phyloP scores from a whole-genome alignment of 2,797 vertebrate species.

The Fringilla coelebs region DNA sequence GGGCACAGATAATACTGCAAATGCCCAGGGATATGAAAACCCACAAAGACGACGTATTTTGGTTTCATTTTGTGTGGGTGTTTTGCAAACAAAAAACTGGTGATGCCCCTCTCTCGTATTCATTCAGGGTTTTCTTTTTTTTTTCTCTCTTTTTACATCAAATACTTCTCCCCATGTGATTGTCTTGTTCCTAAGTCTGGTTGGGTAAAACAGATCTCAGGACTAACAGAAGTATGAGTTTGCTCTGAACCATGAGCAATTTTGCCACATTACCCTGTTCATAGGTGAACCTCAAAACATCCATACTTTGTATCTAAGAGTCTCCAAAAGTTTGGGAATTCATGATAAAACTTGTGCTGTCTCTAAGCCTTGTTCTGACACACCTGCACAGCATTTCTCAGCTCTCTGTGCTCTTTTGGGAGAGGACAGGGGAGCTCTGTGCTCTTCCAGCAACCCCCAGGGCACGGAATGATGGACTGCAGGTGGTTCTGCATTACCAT shows the following conservation, averaged over 20 bases:
- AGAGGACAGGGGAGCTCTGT: neutral
- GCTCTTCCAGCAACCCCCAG: neutral
- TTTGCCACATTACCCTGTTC: neutral
- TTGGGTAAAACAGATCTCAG: neutral
- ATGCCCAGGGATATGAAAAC: neutral
- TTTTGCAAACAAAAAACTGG: neutral
- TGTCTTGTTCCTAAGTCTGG: neutral
- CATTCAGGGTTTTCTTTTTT: neutral
- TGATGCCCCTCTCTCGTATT: rapidly evolving
- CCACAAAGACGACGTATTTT: rapidly evolving
- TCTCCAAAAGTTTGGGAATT: neutral
- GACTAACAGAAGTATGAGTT: rapidly evolving
- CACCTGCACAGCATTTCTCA: neutral
- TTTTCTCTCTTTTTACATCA: neutral
- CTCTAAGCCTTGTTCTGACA: neutral
- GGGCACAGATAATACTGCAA: neutral
- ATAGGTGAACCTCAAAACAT: neutral
- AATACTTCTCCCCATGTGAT: neutral
- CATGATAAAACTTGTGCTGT: rapidly evolving
- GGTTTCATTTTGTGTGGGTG: neutral
- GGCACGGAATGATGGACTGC: rapidly evolving
- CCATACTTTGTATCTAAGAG: rapidly evolving
- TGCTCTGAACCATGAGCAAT: neutral
- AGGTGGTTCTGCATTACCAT: neutral
- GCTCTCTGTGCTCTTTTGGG: neutral